Conservation (phyloP, 92 coral and sea anemone genomes). For the Zoanthus sociatus region DNA sequence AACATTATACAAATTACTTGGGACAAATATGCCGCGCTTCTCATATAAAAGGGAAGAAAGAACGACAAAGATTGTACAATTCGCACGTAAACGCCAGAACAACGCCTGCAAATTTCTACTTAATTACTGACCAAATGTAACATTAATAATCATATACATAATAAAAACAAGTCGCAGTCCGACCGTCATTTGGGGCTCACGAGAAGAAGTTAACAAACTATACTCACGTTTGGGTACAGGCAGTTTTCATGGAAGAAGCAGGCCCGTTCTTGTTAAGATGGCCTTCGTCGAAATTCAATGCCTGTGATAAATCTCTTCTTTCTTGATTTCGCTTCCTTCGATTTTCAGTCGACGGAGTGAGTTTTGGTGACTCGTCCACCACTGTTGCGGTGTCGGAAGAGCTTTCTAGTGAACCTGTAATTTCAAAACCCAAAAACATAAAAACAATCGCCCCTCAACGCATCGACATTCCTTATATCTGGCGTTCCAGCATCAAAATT, state of each 20-base stretch:
- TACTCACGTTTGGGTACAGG: slow-evolving; percentile 92
- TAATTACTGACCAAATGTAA: slow-evolving; percentile 27
- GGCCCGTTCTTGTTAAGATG: slow-evolving; percentile 63
- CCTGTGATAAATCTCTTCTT: slow-evolving; percentile 75
- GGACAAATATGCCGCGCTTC: neutral
- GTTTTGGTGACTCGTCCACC: slow-evolving; percentile 73
- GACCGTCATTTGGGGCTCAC: neutral
- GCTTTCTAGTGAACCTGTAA: slow-evolving; percentile 40
- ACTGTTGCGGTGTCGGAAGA: slow-evolving; percentile 21
- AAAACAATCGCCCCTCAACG: slow-evolving; percentile 25
- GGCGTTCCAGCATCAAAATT: slow-evolving; percentile 41
- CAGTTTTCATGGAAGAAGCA: slow-evolving; percentile 76
- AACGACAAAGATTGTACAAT: neutral
- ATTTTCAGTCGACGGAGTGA: slow-evolving; percentile 77
- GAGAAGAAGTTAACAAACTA: neutral
- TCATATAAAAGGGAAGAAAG: neutral
- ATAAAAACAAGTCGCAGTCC: neutral
- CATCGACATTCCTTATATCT: slow-evolving; percentile 42
- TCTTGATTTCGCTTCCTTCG: slow-evolving; percentile 84
- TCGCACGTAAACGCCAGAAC: neutral
- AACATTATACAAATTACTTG: neutral
- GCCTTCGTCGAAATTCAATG: slow-evolving; percentile 70
- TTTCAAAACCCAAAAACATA: slow-evolving; percentile 21
- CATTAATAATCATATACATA: neutral
- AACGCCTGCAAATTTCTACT: slow-evolving; percentile 15